Evolutionary conservation across 1,140 invertebrate species (phyloP).

Genomic region (Drosophila takahashii): DNA sequence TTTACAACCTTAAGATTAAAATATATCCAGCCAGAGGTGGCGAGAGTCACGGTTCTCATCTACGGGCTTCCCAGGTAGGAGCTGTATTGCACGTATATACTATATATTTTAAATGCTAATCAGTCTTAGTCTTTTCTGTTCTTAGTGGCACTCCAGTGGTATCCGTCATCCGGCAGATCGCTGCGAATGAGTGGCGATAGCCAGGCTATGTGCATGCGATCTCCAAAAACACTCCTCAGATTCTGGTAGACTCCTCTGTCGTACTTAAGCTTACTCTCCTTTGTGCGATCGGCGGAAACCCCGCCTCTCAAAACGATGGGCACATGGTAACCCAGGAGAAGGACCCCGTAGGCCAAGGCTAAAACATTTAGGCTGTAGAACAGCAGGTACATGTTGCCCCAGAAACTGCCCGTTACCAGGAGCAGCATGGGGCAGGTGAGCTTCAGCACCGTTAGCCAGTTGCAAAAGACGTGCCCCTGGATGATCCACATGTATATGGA

Average conservation of each 20-base stretch:
- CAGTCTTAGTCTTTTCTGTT: constrained; percentile 12
- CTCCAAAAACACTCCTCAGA: constrained; percentile 89
- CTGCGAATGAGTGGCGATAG: constrained; percentile 92
- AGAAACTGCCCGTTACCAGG: constrained; percentile 86
- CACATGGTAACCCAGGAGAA: constrained; percentile 89
- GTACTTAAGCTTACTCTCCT: constrained; percentile 85
- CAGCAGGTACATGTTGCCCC: constrained; percentile 86
- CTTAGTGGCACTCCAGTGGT: constrained; percentile 86
- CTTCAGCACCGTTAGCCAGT: constrained; percentile 87
- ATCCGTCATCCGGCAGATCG: constrained; percentile 90
- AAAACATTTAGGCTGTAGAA: constrained; percentile 89
- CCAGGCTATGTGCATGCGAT: constrained; percentile 90
- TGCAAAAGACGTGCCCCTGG: constrained; percentile 84
- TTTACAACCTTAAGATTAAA: constrained; percentile 44
- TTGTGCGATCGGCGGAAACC: constrained; percentile 64
- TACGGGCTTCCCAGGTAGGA: constrained; percentile 37
- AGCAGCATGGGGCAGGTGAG: constrained; percentile 88
- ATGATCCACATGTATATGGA: constrained; percentile 87
- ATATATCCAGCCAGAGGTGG: not conserved
- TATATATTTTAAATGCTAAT: constrained; percentile 7
- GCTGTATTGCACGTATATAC: not conserved
- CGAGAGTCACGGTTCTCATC: constrained; percentile 46
- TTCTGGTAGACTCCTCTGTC: constrained; percentile 89
- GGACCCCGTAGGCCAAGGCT: constrained; percentile 88
- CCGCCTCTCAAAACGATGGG: constrained; percentile 85